Conservation (phyloP, 2,113 vertebrate species). For the Fregetta grallaria region DNA sequence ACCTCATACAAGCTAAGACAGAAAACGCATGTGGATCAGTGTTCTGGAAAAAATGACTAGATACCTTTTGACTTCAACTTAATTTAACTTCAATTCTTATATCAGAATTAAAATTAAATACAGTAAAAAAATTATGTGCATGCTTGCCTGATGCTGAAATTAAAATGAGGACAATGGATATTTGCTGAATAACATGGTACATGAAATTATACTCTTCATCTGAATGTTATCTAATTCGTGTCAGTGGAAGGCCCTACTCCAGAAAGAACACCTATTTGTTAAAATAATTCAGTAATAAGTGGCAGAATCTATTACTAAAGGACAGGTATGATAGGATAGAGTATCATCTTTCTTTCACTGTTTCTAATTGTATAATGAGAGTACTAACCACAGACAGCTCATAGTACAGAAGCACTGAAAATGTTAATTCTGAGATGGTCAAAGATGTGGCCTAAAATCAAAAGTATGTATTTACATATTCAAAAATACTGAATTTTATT, state of each 20-base stretch:
- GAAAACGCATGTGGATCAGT: not conserved
- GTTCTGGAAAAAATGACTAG: conserved; percentile 10
- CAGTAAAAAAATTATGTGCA: not conserved
- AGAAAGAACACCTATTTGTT: not conserved
- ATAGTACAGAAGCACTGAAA: not conserved
- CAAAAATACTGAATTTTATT: not conserved
- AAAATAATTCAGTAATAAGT: not conserved
- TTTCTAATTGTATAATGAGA: not conserved
- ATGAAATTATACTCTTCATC: not conserved
- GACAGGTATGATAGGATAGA: not conserved
- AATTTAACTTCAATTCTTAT: too few species aligned
- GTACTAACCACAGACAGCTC: fast-evolving
- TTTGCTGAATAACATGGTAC: not conserved
- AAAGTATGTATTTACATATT: not conserved
- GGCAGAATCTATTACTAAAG: not conserved
- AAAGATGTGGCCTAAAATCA: not conserved
- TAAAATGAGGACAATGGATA: not conserved
- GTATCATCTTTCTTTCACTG: not conserved
- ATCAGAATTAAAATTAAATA: not conserved
- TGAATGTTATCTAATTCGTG: not conserved
- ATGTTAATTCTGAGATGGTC: not conserved
- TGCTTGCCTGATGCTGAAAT: not conserved
- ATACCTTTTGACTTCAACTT: not conserved
- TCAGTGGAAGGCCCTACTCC: not conserved
- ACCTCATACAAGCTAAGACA: not conserved